Evolutionary conservation across 2,888 invertebrate genomes (phyloP).

Genomic region (Vandiemenella viatica): DNA sequence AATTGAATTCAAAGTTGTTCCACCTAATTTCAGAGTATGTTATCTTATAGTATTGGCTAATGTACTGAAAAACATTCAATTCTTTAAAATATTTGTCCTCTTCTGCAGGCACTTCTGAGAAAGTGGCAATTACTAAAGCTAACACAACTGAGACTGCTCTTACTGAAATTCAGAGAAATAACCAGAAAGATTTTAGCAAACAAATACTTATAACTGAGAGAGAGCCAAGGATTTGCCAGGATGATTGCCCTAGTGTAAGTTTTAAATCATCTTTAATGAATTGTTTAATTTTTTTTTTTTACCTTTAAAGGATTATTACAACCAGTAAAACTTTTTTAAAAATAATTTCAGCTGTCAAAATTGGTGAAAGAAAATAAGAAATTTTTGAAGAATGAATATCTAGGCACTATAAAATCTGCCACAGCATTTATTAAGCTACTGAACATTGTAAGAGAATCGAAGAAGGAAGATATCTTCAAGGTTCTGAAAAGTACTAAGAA

Average conservation of each 20-base stretch:
- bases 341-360: slow-evolving; percentile 31
- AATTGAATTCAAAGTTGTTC: too few relatives aligned
- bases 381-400: slow-evolving; percentile 34
- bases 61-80: too few relatives aligned
- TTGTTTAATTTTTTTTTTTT: neutral
- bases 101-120: too few relatives aligned
- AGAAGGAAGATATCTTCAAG: slow-evolving; percentile 41
- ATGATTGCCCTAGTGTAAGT: neutral
- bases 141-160: too few relatives aligned
- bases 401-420: slow-evolving; percentile 49
- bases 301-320: neutral
- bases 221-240: neutral
- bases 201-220: neutral
- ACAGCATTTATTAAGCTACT: slow-evolving; percentile 47
- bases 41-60: too few relatives aligned
- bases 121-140: too few relatives aligned
- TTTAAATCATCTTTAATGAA: neutral
- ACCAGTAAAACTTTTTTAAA: too few relatives aligned
- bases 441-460: slow-evolving; percentile 40
- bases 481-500: slow-evolving; percentile 41
- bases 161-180: neutral
- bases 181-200: neutral
- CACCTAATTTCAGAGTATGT: too few relatives aligned
- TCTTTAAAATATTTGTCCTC: too few relatives aligned
- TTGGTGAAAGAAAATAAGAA: slow-evolving; percentile 36